These are phyloP conservation scores for Tokudaia tokunoshimensis DNA, from an alignment of 2,797 vertebrate genomes.

Conservation along the genomic window DNA sequence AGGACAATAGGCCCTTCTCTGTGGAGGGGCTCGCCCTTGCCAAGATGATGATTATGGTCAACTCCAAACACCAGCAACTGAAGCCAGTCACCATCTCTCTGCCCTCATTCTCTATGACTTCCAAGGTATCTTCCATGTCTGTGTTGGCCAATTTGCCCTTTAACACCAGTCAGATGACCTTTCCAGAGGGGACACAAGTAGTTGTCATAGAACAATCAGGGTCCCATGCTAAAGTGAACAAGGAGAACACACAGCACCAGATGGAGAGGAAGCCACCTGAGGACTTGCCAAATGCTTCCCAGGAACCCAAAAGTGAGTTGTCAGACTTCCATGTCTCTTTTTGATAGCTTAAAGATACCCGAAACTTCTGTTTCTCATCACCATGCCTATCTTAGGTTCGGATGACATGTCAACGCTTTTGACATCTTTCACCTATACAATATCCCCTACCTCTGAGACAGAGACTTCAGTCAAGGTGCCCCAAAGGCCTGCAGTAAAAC, in stretches of 20 bases:
- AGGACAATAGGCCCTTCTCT: conserved; percentile 28
- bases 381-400: background rate
- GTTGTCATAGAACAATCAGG: background rate
- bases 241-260: background rate
- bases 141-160: accelerated
- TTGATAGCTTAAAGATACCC: background rate
- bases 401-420: background rate
- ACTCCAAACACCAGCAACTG: background rate
- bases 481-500: background rate
- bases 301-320: background rate
- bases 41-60: conserved; percentile 51
- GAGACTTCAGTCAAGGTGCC: background rate
- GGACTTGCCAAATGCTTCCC: background rate
- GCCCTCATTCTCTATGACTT: background rate
- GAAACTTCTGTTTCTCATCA: background rate
- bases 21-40: conserved; percentile 53
- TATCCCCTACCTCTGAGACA: background rate
- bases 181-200: accelerated
- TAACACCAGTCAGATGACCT: background rate
- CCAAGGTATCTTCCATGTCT: background rate
- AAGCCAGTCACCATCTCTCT: accelerated
- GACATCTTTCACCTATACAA: accelerated
- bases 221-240: background rate
- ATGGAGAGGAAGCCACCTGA: background rate
- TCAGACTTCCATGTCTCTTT: background rate